Evolutionary conservation across 2,888 invertebrate species (phyloP).

Genomic region (Melanchra persicariae): DNA sequence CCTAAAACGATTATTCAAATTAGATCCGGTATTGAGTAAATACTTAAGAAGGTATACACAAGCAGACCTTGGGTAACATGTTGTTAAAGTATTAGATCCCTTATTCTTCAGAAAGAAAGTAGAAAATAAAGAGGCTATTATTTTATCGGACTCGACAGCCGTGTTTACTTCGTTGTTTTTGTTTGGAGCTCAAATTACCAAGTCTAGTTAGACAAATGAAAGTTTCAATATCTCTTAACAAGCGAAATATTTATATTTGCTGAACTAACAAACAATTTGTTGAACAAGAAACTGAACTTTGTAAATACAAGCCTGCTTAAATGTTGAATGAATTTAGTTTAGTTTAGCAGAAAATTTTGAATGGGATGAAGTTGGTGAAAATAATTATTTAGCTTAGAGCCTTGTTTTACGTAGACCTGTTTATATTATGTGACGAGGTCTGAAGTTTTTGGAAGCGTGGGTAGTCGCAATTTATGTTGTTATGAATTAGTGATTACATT

Average conservation of each 20-base stretch:
- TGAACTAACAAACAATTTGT: conserved; percentile 62
- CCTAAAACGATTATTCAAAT: conserved; percentile 56
- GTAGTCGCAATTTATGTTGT: conserved; percentile 10
- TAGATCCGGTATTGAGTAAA: conserved; percentile 67
- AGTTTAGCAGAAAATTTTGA: conserved; percentile 42
- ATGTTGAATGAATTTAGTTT: conserved; percentile 57
- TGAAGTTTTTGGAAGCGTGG: conserved; percentile 14
- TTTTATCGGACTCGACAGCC: conserved; percentile 8
- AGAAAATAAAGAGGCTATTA: neutral
- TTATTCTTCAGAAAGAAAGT: conserved; percentile 4
- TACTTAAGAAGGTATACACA: conserved; percentile 77
- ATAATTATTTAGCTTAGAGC: conserved; percentile 35
- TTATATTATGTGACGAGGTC: conserved; percentile 18
- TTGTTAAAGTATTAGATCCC: conserved; percentile 3
- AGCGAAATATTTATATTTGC: conserved; percentile 65
- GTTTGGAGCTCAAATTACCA: conserved; percentile 24
- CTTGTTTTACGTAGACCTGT: conserved; percentile 27
- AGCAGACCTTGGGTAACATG: neutral
- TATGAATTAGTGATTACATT: conserved; percentile 22
- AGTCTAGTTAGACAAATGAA: conserved; percentile 45
- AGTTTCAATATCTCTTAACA: conserved; percentile 55
- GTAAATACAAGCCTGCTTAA: conserved; percentile 59
- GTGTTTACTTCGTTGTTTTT: conserved; percentile 26
- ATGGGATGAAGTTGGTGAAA: conserved; percentile 35
- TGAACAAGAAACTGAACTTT: conserved; percentile 61